These are phyloP conservation scores for Erebia ligea DNA, from an alignment of 2,888 invertebrate genomes.

Conservation along the genomic window DNA sequence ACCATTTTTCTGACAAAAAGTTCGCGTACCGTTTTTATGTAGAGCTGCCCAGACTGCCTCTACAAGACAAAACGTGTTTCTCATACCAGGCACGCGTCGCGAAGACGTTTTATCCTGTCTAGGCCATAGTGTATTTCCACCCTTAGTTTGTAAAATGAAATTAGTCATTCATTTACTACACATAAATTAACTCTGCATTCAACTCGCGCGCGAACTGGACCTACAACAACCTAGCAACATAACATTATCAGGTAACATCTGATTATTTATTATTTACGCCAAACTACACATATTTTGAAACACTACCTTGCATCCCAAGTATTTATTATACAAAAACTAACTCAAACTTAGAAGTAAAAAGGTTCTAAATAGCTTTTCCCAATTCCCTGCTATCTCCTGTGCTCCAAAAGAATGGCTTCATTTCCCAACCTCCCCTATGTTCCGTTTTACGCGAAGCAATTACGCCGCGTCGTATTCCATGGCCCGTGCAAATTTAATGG, in stretches of 20 bases:
- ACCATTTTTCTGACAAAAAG: no score
- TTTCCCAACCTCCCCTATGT: conserved; percentile 54
- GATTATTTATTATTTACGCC: conserved; percentile 58
- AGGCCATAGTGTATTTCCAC: no score
- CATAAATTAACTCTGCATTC: no score
- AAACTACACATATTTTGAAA: conserved; percentile 59
- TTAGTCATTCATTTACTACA: no score
- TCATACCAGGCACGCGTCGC: no score
- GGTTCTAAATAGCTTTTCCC: conserved; percentile 19
- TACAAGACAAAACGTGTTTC: no score
- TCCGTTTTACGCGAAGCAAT: conserved; percentile 50
- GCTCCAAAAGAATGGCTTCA: conserved; percentile 61
- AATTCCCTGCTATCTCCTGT: conserved; percentile 1
- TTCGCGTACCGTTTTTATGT: no score
- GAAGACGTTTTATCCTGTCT: no score
- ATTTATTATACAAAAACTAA: conserved; percentile 6
- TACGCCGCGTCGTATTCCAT: conserved; percentile 59
- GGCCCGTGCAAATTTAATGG: conserved; percentile 68
- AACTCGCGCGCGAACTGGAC: no score
- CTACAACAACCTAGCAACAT: background rate
- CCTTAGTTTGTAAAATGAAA: no score
- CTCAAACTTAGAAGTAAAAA: conserved; percentile 26
- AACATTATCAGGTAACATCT: conserved; percentile 19
- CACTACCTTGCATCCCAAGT: conserved; percentile 41
- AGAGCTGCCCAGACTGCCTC: no score